Evolutionary conservation across 2,113 vertebrate species (phyloP), one percentile per base, ranked within the genome.

Genomic region (Urocolius indicus): DNA sequence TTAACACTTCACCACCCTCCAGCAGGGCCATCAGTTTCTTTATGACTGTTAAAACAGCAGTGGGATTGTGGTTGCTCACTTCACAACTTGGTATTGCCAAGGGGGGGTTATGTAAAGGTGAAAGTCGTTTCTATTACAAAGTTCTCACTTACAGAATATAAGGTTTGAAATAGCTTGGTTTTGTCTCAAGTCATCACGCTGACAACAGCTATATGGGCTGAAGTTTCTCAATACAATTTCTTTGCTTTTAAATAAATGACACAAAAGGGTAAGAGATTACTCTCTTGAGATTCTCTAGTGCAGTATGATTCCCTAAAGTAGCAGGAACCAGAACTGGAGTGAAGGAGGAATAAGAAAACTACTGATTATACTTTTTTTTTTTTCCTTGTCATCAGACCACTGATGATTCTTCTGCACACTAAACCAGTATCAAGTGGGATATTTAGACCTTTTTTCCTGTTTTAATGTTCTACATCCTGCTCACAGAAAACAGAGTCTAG

Each of bases 1-100:
- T 95, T 94, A 97, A 89, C 89, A 81, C 84, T 89, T 95, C 57
- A 20, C 23, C 69, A 67, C 59, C 57, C 87, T 91, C 66, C 89
- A 77, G 93, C 77, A 46, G 77, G 74, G 81, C 77, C 86, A 57
- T 84, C 26, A 0, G 32, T 89, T 75, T 48, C 58, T 49, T 63
- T 27, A 2, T 0, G 7, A 10, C 73, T 76, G 46, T 9, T 20
- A 8, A 32, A 79, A 61, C 72, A 61, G 65, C 59, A 2, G 26
- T 3, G 34, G 65, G 80, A 48, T 43, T 2, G 34, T 61, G 88
- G 49, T 45, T 32, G 58, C 85, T 90, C 36, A 0, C 67, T 65
- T 49, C 32, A 4, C 71, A 46, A 1, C 26, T 24, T 38, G 10
- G 22, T 51, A 19, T 72, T 72, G 80, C 68, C 38, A 2, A 22